Evolutionary conservation across 2,113 vertebrate genomes (phyloP).

Genomic region (Eolophus roseicapilla): DNA sequence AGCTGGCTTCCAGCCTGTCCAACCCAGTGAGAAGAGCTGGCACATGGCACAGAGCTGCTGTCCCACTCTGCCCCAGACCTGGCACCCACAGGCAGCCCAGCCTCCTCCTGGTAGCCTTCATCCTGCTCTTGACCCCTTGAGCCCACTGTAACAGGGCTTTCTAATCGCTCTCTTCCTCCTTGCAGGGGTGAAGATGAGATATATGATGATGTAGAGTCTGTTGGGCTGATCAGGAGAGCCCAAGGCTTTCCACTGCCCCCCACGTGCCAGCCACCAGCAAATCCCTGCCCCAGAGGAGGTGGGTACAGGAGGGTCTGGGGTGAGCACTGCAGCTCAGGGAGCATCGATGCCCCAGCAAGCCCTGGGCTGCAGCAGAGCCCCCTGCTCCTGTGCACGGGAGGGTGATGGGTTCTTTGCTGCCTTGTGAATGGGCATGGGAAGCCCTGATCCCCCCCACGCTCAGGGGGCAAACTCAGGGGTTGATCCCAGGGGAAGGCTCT

Average conservation of each 20-base stretch:
- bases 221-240: background rate
- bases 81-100: background rate
- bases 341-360: accelerated
- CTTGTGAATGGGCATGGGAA: background rate
- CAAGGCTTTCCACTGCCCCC: background rate
- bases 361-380: background rate
- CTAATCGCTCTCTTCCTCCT: background rate
- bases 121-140: background rate
- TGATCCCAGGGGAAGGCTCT: background rate
- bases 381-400: accelerated
- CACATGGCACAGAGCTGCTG: background rate
- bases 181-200: background rate
- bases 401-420: background rate
- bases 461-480: background rate
- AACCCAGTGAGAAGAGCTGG: background rate
- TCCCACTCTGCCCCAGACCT: background rate
- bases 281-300: background rate
- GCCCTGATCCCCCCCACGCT: accelerated
- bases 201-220: background rate
- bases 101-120: background rate
- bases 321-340: background rate
- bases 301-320: background rate
- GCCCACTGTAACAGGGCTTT: background rate
- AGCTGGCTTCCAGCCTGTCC: background rate
- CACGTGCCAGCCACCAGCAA: accelerated